phyloP scores from a whole-genome alignment of 2,797 vertebrate genomes.

The Rousettus madagascariensis region DNA sequence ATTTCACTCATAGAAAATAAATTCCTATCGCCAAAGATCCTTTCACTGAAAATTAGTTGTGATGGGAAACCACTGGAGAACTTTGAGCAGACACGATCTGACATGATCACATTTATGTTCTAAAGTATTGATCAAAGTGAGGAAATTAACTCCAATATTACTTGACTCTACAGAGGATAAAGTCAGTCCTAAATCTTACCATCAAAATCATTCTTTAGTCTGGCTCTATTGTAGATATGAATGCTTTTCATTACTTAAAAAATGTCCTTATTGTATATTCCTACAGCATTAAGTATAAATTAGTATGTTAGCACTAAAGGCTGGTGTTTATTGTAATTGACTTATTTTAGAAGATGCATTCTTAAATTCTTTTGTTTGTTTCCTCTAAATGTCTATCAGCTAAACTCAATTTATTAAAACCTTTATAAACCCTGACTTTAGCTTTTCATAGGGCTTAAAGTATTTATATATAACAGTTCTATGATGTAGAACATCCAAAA shows the following conservation, averaged over 20 bases:
- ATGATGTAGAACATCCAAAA: neutral
- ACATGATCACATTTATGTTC: neutral
- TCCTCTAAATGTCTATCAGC: neutral
- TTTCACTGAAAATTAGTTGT: neutral
- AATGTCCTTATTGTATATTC: neutral
- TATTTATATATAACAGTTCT: neutral
- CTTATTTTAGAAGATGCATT: neutral
- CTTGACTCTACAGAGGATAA: neutral
- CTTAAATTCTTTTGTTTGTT: neutral
- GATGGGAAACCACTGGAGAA: neutral
- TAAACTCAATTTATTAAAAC: neutral
- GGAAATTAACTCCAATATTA: neutral
- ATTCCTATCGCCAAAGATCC: neutral
- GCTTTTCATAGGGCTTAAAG: neutral
- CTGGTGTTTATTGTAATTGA: neutral
- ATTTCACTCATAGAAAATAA: neutral
- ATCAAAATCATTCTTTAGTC: neutral
- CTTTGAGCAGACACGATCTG: neutral
- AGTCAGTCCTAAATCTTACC: neutral
- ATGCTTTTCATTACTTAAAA: neutral
- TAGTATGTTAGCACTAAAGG: neutral
- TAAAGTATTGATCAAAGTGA: neutral
- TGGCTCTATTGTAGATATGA: neutral
- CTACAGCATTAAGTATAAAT: neutral
- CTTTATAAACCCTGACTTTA: neutral